Conservation (phyloP, 2,113 vertebrate species). For the Phrynosoma platyrhinos region DNA sequence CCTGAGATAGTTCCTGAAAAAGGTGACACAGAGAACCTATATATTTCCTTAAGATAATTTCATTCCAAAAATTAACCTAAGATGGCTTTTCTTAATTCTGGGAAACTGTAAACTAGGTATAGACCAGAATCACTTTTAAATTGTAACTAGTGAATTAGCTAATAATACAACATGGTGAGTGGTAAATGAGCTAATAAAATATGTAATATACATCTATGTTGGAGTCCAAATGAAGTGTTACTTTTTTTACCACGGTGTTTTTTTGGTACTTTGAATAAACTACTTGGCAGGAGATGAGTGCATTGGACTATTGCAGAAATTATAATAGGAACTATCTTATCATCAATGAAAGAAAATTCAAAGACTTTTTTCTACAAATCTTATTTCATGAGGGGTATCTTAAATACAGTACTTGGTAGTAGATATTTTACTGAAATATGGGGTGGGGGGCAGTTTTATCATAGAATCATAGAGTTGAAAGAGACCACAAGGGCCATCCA, state of each 20-base stretch:
- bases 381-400: neutral
- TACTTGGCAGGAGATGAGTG: constrained; percentile 48
- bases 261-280: constrained; percentile 64
- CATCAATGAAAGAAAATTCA: constrained; percentile 46
- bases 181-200: constrained; percentile 82
- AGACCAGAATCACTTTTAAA: constrained; percentile 48
- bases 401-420: constrained; percentile 28
- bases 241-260: constrained; percentile 70
- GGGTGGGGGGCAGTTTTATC: neutral
- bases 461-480: too few relatives aligned
- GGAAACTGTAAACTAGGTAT: constrained; percentile 35
- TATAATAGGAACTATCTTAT: constrained; percentile 55
- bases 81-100: constrained; percentile 8
- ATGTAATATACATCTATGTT: constrained; percentile 77
- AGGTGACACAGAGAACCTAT: constrained; percentile 6
- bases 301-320: constrained; percentile 56
- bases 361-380: constrained; percentile 1
- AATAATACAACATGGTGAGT: constrained; percentile 74
- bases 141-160: constrained; percentile 68
- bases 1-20: constrained; percentile 10
- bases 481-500: too few relatives aligned
- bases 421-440: constrained; percentile 32
- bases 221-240: constrained; percentile 75
- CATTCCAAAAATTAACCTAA: neutral
- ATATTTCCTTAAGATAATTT: constrained; percentile 21